Base-by-base conservation (phyloP, 2,113 vertebrate genomes). In the Brachirus orientalis region DNA sequence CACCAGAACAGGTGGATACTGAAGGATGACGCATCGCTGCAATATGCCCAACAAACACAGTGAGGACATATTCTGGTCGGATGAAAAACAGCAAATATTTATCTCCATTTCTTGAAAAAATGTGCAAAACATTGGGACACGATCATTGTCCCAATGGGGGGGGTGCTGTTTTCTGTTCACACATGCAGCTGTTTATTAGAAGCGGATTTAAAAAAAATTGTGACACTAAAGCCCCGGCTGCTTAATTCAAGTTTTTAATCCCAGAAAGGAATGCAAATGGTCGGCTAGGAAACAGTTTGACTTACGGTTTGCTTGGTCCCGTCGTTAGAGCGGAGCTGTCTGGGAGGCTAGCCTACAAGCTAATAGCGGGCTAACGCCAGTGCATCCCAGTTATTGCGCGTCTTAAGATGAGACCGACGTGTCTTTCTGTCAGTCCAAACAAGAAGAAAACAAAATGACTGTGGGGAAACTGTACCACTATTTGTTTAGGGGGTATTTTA, bases 231-330 rank as follows among this genome's bases (percentile, higher is more conserved):
- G 4, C 14, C 40, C 4, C 40, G 28, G 28, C 28, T 28, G 28
- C 28, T 28, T 28, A 3, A 28, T 6, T 28, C 28, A 28, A 3
- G 28, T 2, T 6, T 28, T 28, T 28, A 1, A 6, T 28, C 28
- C 28, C 1, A 43, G 10, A 43, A 59, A 1, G 8, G 4, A 10
- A 16, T 2, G 1, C 10, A 1, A 45, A 19, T 35, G 6, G 16
- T 13, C 38, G 6, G 46, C 46, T 10, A 28, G 14, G 2, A 48
- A 40, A 40, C 8, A 40, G 18, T 18, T 47, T 40, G 36, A 84
- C 89, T 91, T 86, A 93, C 91, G 73, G 83, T 70, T 43, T 51
- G 59, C 60, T 71, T 55, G 78, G 72, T 84, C 74, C 74, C 53
- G 75, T 78, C 61, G 72, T 72, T 28, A 37, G 63, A 43, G 66